Base-by-base conservation (phyloP, 2,888 invertebrate genomes). In the Drosophila kokeensis region DNA sequence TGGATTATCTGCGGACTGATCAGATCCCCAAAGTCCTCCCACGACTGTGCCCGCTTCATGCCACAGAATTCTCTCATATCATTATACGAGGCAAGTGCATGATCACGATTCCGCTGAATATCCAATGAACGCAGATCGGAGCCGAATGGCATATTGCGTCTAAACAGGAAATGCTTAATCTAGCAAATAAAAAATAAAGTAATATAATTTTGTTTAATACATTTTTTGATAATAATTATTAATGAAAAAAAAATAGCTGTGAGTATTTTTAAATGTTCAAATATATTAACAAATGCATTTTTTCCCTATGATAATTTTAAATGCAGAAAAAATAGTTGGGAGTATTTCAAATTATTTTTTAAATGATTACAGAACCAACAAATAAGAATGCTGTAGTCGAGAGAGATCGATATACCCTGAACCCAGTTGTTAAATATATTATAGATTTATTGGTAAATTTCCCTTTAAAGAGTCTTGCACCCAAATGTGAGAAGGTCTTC, bases 61-160 rank as follows among this genome's bases (percentile, higher is more conserved):
- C 96, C 96, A 88, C 97, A 97, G 76, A 96, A 96, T 13, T 95
- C 95, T 64, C 99, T 94, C 87, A 96, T 96, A 67, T 96, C 95
- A 69, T 96, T 95, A 92, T 98, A 98, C 0, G 95, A 95, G 6
- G 96, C 96, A 38, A 98, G 93, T 15, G 97, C 98, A 89, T 98
- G 98, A 92, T 98, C 98, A 57, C 98, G 95, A 78, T 97, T 96
- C 75, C 98, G 95, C 91, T 98, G 98, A 74, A 98, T 96, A 89
- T 98, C 97, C 38, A 96, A 95, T 0, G 98, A 96, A 50, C 97
- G 95, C 70, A 98, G 93, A 92, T 98, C 98, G 13, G 95, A 94
- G 0, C 98, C 98, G 79, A 98, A 96, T 2, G 95, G 95, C 90
- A 94, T 95, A 73, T 95, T 95, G 29, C 95, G 94, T 89, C 96